Evolutionary conservation across 2,113 vertebrate genomes (phyloP), one percentile per base, ranked within the genome.

Genomic region (Corythoichthys intestinalis): DNA sequence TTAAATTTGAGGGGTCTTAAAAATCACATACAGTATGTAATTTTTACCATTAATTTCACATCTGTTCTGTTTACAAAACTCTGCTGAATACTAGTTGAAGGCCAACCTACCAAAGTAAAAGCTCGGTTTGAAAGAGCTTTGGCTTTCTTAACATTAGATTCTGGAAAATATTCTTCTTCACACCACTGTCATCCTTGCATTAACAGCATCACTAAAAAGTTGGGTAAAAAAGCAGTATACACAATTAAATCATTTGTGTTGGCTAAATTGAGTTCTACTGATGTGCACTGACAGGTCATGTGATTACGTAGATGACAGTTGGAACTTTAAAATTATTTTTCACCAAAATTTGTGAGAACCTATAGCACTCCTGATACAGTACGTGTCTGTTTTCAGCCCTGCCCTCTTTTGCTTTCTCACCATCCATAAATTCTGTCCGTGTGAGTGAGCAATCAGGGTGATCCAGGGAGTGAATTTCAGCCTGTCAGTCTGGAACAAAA

Each of bases 381-480:
- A 62, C 78, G 53, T 73, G 62, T 63, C 71, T 70, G 15, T 78
- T 28, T 28, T 28, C 76, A 56, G 54, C 39, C 52, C 44, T 56
- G 37, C 65, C 73, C 65, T 53, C 70, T 69, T 65, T 63, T 52
- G 34, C 72, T 52, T 62, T 2, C 60, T 14, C 66, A 56, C 76
- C 50, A 73, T 56, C 77, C 64, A 70, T 84, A 76, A 74, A 78
- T 83, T 88, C 80, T 88, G 86, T 84, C 77, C 81, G 70, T 84
- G 83, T 78, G 89, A 87, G 85, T 85, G 84, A 90, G 85, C 89
- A 86, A 85, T 86, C 87, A 86, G 86, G 79, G 85, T 87, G 89
- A 91, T 90, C 88, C 90, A 85, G 84, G 89, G 89, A 90, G 90
- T 91, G 91, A 90, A 90, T 91, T 92, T 89, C 84, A 89, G 86